phyloP scores from a whole-genome alignment of 1,140 invertebrate genomes.

The Aphis craccivora region DNA sequence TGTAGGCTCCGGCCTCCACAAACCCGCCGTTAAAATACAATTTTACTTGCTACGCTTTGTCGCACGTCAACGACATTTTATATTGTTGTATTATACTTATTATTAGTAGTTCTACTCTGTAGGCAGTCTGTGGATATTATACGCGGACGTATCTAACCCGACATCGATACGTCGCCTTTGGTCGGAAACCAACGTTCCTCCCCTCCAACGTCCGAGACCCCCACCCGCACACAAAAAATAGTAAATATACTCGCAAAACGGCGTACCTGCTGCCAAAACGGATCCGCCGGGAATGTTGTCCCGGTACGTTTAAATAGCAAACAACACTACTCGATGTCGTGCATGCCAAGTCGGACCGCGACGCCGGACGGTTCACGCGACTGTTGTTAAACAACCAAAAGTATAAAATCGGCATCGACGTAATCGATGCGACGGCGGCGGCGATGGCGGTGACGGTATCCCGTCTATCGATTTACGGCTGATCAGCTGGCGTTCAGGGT shows the following conservation, averaged over 20 bases:
- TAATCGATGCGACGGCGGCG: not conserved
- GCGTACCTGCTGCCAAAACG: not conserved
- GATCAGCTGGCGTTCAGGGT: not conserved
- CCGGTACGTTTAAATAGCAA: not conserved
- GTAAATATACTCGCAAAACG: constrained; percentile 1
- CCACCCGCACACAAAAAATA: not conserved
- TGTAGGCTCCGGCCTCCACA: too few relatives aligned
- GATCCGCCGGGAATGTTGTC: not conserved
- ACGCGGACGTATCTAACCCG: too few relatives aligned
- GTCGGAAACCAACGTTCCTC: not conserved
- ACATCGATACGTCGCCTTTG: too few relatives aligned
- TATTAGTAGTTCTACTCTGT: too few relatives aligned
- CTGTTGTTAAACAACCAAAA: too few relatives aligned
- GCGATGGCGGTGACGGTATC: not conserved
- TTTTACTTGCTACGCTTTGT: too few relatives aligned
- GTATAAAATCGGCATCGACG: not conserved
- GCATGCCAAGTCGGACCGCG: not conserved
- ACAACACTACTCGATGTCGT: not conserved
- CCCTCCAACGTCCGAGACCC: not conserved
- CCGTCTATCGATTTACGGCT: not conserved
- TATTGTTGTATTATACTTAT: too few relatives aligned
- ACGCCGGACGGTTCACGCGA: not conserved
- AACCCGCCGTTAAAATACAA: too few relatives aligned
- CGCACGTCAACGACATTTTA: too few relatives aligned
- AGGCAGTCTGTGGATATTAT: too few relatives aligned